Base-by-base conservation (phyloP, 2,888 invertebrate genomes). In the Dexiosoma caninum region DNA sequence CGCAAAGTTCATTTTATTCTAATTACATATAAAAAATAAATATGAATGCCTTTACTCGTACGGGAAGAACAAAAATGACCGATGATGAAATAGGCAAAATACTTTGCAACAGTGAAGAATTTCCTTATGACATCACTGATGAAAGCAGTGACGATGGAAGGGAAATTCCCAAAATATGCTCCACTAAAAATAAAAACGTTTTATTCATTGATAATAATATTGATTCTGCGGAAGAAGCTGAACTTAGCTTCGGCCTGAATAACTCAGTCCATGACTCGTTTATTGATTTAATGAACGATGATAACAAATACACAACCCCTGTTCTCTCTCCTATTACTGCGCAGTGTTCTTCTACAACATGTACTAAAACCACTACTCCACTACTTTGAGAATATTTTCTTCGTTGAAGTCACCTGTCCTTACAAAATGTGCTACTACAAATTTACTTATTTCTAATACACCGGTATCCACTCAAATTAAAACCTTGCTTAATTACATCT, bases 111-210 rank as follows among this genome's bases (percentile, higher is more conserved):
- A 60, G 60, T 19, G 60, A 42, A 60, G 14, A 60, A 14, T 27
- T 60, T 60, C 27, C 16, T 44, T 60, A 60, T 60, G 44, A 42
- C 44, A 60, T 42, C 42, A 60, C 60, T 40, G 60, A 60, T 44
- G 46, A 46, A 62, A 44, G 44, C 16, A 46, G 27, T 62, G 46
- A 51, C 5, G 37, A 35, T 49, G 64, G 51, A 66, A 66, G 12
- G 30, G 32, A 46, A n/a, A 51, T 51, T 49, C 46, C 51, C 49
- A 49, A 49, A 21, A 51, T 16, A 46, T 16, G 46, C 27, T 14
- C 46, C n/a, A 30, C 62, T 62, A 46, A 44, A 21, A 44, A 8
- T 8, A 21, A 55, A 35, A 32, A 57, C 10, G n/a, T 57, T 2
- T 10, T 57, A 16, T 35, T 21, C n/a, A 37, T 59, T 59, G 12